These are phyloP conservation scores for Athene noctua DNA, from an alignment of 2,113 vertebrate genomes.

Conservation along the genomic window DNA sequence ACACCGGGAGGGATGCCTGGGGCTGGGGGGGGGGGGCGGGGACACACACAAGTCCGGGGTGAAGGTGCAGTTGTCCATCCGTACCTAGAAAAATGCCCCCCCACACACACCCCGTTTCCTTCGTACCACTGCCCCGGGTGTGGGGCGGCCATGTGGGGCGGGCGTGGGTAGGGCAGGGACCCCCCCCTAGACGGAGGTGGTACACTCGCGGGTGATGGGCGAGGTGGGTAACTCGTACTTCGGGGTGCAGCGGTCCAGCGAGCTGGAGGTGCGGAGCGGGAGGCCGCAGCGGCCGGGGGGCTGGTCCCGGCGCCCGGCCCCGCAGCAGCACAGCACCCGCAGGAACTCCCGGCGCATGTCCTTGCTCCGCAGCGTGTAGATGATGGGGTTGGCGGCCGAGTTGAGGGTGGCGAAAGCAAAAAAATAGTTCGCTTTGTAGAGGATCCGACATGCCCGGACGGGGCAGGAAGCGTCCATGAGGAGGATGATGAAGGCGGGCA, in stretches of 20 bases:
- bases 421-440: constrained; percentile 84
- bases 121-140: background rate
- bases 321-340: constrained; percentile 77
- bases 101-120: background rate
- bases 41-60: too few relatives aligned
- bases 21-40: too few relatives aligned
- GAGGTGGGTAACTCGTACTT: constrained; percentile 80
- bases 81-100: background rate
- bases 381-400: constrained; percentile 92
- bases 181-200: constrained; percentile 82
- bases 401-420: constrained; percentile 92
- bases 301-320: rapidly evolving
- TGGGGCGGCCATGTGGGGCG: background rate
- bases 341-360: constrained; percentile 93
- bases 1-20: background rate
- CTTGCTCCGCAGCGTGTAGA: constrained; percentile 91
- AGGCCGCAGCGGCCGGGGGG: background rate
- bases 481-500: constrained; percentile 90
- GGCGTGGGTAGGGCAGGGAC: too few relatives aligned
- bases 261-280: background rate
- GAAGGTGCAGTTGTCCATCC: background rate
- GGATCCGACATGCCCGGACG: background rate
- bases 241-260: constrained; percentile 27
- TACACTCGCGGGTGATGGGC: constrained; percentile 83
- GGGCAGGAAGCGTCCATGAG: constrained; percentile 86